Evolutionary conservation across 2,797 vertebrate species (phyloP).

Genomic region (Pseudopleuronectes americanus): DNA sequence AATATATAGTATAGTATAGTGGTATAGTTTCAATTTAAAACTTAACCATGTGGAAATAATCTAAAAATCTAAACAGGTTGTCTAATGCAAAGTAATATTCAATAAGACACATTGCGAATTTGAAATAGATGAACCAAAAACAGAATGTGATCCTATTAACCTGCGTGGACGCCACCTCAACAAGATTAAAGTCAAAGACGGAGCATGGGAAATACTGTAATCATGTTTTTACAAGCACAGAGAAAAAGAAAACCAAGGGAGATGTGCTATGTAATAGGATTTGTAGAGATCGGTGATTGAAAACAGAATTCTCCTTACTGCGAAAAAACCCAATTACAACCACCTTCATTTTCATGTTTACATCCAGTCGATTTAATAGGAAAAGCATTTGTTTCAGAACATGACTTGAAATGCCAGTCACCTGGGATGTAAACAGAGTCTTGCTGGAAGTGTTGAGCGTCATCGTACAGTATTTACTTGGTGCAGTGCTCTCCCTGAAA

Average conservation of each 20-base stretch:
- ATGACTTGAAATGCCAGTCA: slow-evolving; percentile 12
- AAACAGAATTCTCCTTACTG: slow-evolving; percentile 31
- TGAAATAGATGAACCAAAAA: slow-evolving; percentile 9
- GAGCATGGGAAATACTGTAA: slow-evolving; percentile 33
- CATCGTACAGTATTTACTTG: slow-evolving; percentile 43
- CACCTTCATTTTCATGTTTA: slow-evolving; percentile 2
- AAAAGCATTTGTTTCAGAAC: neutral
- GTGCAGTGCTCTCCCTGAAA: slow-evolving; percentile 48
- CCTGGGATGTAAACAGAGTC: slow-evolving; percentile 33
- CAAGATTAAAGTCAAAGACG: slow-evolving; percentile 29
- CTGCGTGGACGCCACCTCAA: slow-evolving; percentile 25
- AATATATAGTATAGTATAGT: too few species aligned
- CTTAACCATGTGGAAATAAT: neutral
- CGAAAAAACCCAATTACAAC: too few species aligned
- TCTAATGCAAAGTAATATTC: too few species aligned
- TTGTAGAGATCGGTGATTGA: neutral
- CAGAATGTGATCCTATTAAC: neutral
- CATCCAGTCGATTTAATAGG: slow-evolving; percentile 4
- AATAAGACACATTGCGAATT: neutral
- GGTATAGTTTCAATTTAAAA: too few species aligned
- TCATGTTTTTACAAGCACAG: slow-evolving; percentile 1
- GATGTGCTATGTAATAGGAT: too few species aligned
- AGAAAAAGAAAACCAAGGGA: too few species aligned
- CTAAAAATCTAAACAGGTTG: neutral
- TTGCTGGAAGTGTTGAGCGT: slow-evolving; percentile 32